These are phyloP conservation scores for Pygoscelis antarcticus DNA, from an alignment of 2,113 vertebrate species.

Conservation along the genomic window DNA sequence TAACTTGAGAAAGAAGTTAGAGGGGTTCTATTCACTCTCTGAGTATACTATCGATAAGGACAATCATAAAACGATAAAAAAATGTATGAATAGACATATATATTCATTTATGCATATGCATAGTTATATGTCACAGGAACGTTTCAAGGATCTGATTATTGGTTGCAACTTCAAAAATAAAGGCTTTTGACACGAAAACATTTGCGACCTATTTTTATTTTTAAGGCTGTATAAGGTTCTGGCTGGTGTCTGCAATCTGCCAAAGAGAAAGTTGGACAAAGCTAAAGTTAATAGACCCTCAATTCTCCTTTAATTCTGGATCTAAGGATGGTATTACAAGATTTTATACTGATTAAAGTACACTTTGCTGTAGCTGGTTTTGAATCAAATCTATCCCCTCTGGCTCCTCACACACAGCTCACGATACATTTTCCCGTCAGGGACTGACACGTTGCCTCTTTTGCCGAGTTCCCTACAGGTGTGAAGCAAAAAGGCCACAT, in stretches of 20 bases:
- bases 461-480: not conserved
- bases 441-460: not conserved
- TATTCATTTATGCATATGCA: not conserved
- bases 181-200: not conserved
- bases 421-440: not conserved
- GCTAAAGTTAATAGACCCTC: constrained; percentile 32
- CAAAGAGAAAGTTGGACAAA: constrained; percentile 53
- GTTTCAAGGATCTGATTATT: not conserved
- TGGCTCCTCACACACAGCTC: not conserved
- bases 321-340: constrained; percentile 34
- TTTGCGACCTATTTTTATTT: not conserved
- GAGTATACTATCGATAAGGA: not conserved
- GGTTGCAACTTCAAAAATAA: not conserved
- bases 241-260: constrained; percentile 10
- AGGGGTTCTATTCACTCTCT: not conserved
- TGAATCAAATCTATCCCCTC: constrained; percentile 7
- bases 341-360: constrained; percentile 28
- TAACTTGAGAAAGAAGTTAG: not conserved
- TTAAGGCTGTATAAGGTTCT: constrained; percentile 42
- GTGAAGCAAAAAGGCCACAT: not conserved
- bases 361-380: not conserved
- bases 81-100: not conserved
- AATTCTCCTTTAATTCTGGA: constrained; percentile 21
- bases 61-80: not conserved
- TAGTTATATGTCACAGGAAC: not conserved